These are phyloP conservation scores for Phymorhynchus buccinoides DNA, from an alignment of 1,140 invertebrate genomes.

Conservation along the genomic window DNA sequence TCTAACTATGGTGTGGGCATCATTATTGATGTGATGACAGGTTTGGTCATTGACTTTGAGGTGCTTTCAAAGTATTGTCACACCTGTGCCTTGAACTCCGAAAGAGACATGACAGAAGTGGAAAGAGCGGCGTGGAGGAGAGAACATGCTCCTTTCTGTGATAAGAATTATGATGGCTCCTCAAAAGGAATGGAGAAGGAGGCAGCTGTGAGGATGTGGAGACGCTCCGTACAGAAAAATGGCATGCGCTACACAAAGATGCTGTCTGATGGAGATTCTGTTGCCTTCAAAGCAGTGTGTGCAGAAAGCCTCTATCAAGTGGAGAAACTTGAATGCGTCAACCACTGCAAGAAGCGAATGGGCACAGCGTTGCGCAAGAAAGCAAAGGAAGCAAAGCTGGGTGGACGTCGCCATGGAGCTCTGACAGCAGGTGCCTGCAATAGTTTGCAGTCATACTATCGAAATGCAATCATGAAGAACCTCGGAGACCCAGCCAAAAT, in stretches of 20 bases:
- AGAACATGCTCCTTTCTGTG: slow-evolving; percentile 3
- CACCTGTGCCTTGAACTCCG: background rate
- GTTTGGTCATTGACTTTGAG: background rate
- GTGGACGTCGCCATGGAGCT: no score
- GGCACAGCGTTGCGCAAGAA: no score
- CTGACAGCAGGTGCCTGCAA: no score
- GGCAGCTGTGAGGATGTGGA: slow-evolving; percentile 13
- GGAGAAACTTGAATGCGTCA: no score
- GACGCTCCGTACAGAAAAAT: background rate
- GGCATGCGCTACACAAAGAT: slow-evolving; percentile 8
- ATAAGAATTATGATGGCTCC: slow-evolving; percentile 12
- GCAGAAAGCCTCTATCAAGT: no score
- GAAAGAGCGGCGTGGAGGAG: background rate
- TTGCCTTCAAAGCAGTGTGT: no score
- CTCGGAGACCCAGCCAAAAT: no score
- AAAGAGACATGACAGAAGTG: slow-evolving; percentile 2
- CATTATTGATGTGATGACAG: slow-evolving; percentile 17
- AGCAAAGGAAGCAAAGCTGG: no score
- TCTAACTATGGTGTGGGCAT: slow-evolving; percentile 20
- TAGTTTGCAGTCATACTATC: no score
- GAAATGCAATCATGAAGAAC: no score
- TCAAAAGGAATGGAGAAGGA: slow-evolving; percentile 34
- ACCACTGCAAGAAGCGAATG: no score
- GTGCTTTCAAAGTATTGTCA: slow-evolving; percentile 13
- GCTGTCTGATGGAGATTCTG: slow-evolving; percentile 25